Conservation (phyloP, 2,797 vertebrate genomes). For the Allobates femoralis region DNA sequence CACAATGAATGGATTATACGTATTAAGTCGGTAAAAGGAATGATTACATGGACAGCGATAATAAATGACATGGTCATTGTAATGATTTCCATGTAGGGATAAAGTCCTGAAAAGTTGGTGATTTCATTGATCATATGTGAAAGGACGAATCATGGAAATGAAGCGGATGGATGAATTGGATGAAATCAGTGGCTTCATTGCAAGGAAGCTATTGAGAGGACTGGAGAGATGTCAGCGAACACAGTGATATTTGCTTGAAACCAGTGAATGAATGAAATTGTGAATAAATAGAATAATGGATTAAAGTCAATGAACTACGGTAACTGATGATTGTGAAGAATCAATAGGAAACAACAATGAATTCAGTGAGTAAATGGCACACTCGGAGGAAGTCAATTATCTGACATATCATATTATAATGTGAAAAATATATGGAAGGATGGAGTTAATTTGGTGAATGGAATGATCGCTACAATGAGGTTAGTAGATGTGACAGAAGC, state of each 20-base stretch:
- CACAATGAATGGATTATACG: not conserved
- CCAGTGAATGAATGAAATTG: not conserved
- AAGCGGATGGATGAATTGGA: not conserved
- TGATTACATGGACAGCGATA: not conserved
- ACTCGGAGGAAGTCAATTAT: conserved; percentile 6
- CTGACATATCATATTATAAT: not conserved
- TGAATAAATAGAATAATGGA: conserved; percentile 4
- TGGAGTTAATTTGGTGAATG: not conserved
- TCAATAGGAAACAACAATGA: conserved; percentile 16
- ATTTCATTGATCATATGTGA: conserved; percentile 8
- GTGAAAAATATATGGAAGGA: not conserved
- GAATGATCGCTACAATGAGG: conserved; percentile 1
- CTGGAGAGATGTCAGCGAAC: not conserved
- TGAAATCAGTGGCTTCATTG: not conserved
- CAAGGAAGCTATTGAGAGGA: not conserved
- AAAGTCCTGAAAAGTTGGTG: not conserved
- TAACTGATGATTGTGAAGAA: conserved; percentile 3
- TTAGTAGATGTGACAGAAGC: not conserved
- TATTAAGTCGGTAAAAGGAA: conserved; percentile 1
- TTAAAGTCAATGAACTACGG: not conserved
- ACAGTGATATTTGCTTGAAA: not conserved
- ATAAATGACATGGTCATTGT: not conserved
- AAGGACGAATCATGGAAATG: not conserved
- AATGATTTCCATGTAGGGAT: not conserved
- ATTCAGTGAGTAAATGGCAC: not conserved